Conservation (phyloP, 2,888 invertebrate species). For the Cheilosia vulpina region DNA sequence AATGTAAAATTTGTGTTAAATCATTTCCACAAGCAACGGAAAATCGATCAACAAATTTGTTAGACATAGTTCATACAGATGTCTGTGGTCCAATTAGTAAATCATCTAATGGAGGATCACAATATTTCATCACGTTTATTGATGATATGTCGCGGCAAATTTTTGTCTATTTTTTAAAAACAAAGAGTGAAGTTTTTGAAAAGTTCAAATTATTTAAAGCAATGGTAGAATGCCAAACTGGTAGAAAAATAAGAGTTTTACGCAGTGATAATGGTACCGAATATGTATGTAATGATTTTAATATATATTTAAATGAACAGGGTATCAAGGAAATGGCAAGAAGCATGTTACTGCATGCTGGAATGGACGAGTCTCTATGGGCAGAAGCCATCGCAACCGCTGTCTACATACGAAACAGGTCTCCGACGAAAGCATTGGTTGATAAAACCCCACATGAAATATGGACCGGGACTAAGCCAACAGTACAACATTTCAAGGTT, state of each 20-base stretch:
- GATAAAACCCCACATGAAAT: slow-evolving; percentile 69
- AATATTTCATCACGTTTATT: not conserved
- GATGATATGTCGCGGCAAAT: not conserved
- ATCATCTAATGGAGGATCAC: not conserved
- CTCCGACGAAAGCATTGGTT: slow-evolving; percentile 57
- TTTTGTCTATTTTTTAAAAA: not conserved
- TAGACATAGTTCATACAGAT: too few species aligned
- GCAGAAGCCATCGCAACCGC: slow-evolving; percentile 74
- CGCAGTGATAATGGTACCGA: not conserved
- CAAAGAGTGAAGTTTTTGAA: not conserved
- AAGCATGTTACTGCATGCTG: slow-evolving; percentile 76
- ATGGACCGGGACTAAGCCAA: slow-evolving; percentile 66
- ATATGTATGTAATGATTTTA: not conserved
- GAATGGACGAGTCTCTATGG: slow-evolving; percentile 76
- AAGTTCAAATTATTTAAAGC: not conserved
- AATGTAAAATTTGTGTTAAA: too few species aligned
- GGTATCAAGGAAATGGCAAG: slow-evolving; percentile 76
- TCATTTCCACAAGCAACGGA: too few species aligned
- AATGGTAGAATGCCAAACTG: too few species aligned
- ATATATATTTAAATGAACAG: not conserved
- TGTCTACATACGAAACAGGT: slow-evolving; percentile 64
- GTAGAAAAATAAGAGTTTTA: not conserved
- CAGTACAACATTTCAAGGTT: slow-evolving; percentile 44
- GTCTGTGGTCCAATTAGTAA: too few species aligned
- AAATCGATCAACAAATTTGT: too few species aligned